Evolutionary conservation across 2,113 vertebrate species (phyloP).

Genomic region (Pachycephala philippinensis): DNA sequence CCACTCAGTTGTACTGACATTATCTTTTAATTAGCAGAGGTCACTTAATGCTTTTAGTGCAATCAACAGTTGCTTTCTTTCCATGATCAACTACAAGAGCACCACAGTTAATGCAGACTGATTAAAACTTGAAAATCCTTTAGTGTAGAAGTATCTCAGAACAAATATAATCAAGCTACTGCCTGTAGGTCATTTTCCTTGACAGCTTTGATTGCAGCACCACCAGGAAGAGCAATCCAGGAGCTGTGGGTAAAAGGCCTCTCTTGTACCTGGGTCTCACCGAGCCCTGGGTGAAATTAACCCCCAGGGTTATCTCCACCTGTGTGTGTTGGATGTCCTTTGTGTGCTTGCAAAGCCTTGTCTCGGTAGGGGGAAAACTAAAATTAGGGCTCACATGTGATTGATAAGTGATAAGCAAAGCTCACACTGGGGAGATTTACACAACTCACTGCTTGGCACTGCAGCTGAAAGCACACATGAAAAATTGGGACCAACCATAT

Average conservation of each 20-base stretch:
- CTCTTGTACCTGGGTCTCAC: not conserved
- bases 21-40: conserved; percentile 76
- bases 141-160: not conserved
- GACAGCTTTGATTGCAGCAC: conserved; percentile 4
- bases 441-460: rapidly evolving
- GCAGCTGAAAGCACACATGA: not conserved
- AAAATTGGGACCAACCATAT: rapidly evolving
- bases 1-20: conserved; percentile 49
- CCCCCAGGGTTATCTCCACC: not conserved
- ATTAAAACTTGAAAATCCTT: conserved; percentile 43
- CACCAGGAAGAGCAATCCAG: not conserved
- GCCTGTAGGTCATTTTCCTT: not conserved
- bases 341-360: not conserved
- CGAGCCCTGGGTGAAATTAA: not conserved
- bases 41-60: conserved; percentile 64
- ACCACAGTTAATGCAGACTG: conserved; percentile 15
- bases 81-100: conserved; percentile 8
- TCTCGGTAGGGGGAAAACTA: not conserved
- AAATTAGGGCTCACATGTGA: not conserved
- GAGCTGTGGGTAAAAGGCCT: not conserved
- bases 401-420: not conserved
- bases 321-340: not conserved
- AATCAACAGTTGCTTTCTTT: conserved; percentile 36
- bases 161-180: not conserved
- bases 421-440: not conserved